Conservation (phyloP, 2,888 invertebrate genomes). For the Eristalinus aeneus region DNA sequence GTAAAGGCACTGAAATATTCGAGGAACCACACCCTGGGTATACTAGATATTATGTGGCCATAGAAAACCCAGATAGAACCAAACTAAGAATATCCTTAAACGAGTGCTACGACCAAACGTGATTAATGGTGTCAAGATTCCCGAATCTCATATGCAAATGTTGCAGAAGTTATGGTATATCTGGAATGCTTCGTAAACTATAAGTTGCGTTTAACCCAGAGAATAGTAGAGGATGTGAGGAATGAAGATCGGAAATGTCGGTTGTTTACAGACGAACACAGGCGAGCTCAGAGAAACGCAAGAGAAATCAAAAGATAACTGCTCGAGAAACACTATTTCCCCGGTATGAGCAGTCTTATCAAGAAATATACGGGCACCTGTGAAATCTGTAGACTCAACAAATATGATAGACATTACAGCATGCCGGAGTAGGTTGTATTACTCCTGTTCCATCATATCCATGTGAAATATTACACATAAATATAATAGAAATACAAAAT, state of each 20-base stretch:
- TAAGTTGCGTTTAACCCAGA: neutral
- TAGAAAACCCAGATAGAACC: neutral
- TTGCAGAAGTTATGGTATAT: neutral
- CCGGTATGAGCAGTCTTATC: neutral
- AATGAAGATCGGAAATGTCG: neutral
- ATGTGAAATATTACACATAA: too few species aligned
- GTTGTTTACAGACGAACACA: neutral
- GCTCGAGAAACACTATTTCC: neutral
- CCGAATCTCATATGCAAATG: neutral
- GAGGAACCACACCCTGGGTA: neutral
- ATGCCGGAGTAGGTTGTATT: too few species aligned
- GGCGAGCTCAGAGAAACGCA: neutral
- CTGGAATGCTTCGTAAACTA: too few species aligned
- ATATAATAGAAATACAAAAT: too few species aligned
- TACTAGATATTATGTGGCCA: neutral
- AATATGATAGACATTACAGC: too few species aligned
- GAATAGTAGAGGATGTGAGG: neutral
- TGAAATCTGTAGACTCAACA: neutral
- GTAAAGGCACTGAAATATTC: neutral
- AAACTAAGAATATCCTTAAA: neutral
- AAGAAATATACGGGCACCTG: neutral
- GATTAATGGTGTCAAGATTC: neutral
- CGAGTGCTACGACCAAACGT: neutral
- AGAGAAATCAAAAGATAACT: neutral
- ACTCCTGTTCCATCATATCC: too few species aligned